phyloP scores from a whole-genome alignment of 2,888 invertebrate species.

The Caprella mutica region DNA sequence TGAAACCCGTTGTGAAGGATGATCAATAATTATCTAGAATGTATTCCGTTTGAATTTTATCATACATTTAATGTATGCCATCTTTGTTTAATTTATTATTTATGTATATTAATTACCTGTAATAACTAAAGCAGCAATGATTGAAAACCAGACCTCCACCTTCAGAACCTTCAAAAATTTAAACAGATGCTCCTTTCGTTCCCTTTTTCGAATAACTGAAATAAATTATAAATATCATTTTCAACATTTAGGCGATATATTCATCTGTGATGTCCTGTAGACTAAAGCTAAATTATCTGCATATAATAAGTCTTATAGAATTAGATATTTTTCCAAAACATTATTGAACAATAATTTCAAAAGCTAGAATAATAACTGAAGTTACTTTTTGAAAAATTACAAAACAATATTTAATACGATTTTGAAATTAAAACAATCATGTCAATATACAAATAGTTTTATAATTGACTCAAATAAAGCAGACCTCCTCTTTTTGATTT shows the following conservation, averaged over 20 bases:
- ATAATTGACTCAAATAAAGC: too few relatives aligned
- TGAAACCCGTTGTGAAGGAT: too few relatives aligned
- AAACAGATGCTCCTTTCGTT: conserved; percentile 68
- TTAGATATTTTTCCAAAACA: background rate
- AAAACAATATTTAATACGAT: conserved; percentile 10
- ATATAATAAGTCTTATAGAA: background rate
- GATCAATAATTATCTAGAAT: too few relatives aligned
- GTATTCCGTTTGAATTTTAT: too few relatives aligned
- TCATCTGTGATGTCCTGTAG: too few relatives aligned
- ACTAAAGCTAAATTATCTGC: too few relatives aligned
- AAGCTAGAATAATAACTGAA: background rate
- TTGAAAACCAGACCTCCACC: conserved; percentile 77
- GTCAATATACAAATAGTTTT: too few relatives aligned
- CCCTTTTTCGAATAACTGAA: conserved; percentile 69
- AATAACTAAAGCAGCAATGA: conserved; percentile 65
- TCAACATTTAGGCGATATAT: background rate
- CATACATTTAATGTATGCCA: too few relatives aligned
- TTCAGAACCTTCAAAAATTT: conserved; percentile 87
- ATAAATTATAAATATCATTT: background rate
- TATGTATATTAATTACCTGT: conserved; percentile 52
- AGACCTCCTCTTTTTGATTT: too few relatives aligned
- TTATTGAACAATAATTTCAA: background rate
- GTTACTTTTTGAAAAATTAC: background rate
- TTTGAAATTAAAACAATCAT: background rate
- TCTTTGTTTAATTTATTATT: too few relatives aligned